Conservation (phyloP, 2,113 vertebrate genomes). For the Orthonyx spaldingii region DNA sequence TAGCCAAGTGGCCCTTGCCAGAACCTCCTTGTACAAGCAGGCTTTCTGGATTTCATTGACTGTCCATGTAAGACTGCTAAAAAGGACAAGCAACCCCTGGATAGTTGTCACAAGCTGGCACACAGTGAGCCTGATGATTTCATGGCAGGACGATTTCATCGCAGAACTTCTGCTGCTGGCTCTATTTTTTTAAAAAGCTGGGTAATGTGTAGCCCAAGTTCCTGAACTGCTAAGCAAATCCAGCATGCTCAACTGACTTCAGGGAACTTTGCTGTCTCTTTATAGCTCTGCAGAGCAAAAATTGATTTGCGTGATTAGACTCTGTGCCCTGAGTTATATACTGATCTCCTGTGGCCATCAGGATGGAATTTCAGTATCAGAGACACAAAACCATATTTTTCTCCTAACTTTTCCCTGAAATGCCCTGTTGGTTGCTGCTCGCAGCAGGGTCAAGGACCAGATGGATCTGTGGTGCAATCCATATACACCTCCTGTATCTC, state of each 20-base stretch:
- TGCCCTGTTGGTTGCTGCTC: background rate
- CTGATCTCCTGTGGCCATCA: background rate
- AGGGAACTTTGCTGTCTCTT: background rate
- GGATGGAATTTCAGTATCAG: constrained; percentile 25
- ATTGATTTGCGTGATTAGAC: background rate
- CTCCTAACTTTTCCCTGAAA: background rate
- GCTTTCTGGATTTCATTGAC: background rate
- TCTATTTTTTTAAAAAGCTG: background rate
- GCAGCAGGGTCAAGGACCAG: background rate
- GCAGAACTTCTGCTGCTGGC: background rate
- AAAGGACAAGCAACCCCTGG: background rate
- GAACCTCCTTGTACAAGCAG: background rate
- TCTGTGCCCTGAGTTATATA: background rate
- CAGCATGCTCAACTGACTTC: background rate
- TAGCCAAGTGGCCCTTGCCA: background rate
- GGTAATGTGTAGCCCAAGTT: background rate
- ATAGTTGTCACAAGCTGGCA: background rate
- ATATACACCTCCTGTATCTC: background rate
- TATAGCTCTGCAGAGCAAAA: background rate
- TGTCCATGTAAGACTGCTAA: background rate
- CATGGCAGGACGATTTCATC: background rate
- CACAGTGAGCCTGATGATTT: background rate
- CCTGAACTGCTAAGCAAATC: background rate
- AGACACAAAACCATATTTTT: background rate
- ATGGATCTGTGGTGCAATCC: background rate